These are phyloP conservation scores for Dromius quadrimaculatus DNA, from an alignment of 2,888 invertebrate genomes.

Conservation along the genomic window DNA sequence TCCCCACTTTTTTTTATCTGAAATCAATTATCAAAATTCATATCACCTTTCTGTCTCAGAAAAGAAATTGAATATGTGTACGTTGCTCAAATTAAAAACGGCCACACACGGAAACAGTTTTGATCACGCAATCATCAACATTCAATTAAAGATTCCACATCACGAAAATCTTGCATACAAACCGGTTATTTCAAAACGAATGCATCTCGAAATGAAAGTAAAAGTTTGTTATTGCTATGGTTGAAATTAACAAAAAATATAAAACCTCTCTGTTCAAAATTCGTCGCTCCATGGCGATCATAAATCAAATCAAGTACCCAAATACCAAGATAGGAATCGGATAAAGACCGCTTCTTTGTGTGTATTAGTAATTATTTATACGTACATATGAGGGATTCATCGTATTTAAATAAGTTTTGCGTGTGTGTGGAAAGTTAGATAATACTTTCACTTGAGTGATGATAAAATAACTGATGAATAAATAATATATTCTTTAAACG, in stretches of 20 bases:
- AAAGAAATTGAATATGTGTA: too few relatives aligned
- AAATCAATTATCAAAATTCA: too few relatives aligned
- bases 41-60: too few relatives aligned
- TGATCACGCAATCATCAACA: too few relatives aligned
- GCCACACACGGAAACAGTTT: too few relatives aligned
- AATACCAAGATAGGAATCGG: too few relatives aligned
- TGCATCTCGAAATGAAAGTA: constrained; percentile 14
- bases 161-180: background rate
- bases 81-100: too few relatives aligned
- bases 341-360: background rate
- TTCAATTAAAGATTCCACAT: too few relatives aligned
- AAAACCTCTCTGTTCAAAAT: background rate
- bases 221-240: too few relatives aligned
- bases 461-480: background rate
- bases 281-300: background rate
- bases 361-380: background rate
- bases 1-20: too few relatives aligned
- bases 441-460: constrained; percentile 1
- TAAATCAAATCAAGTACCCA: constrained; percentile 1
- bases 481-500: background rate
- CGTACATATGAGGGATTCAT: too few relatives aligned
- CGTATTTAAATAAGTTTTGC: background rate
- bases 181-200: constrained; percentile 13
- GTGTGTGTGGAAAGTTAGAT: background rate
- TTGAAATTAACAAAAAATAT: too few relatives aligned